Conservation (phyloP, 2,888 invertebrate species). For the Drosophila barbarae region DNA sequence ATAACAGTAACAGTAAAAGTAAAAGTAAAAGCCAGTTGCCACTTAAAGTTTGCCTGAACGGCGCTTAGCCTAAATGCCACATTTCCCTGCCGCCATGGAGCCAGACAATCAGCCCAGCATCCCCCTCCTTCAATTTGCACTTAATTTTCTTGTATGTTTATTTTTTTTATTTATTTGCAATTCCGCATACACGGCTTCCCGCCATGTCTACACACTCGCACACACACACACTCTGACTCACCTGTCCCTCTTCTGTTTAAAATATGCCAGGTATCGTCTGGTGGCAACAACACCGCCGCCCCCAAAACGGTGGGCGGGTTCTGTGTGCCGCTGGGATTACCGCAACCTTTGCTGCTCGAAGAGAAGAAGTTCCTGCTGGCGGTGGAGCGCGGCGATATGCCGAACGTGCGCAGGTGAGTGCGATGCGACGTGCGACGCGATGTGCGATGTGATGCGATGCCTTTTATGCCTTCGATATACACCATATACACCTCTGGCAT, state of each 20-base stretch:
- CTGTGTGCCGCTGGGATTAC: constrained; percentile 83
- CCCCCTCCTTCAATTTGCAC: constrained; percentile 57
- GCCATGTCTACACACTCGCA: constrained; percentile 25
- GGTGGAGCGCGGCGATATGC: constrained; percentile 95
- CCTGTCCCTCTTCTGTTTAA: constrained; percentile 20
- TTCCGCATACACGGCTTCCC: constrained; percentile 42
- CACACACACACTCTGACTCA: background rate
- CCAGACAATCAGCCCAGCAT: constrained; percentile 43
- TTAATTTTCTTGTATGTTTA: constrained; percentile 66
- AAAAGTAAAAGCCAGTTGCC: constrained; percentile 33
- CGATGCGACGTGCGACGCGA: background rate
- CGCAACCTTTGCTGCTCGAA: constrained; percentile 87
- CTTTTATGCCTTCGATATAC: constrained; percentile 8
- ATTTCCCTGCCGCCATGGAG: constrained; percentile 4
- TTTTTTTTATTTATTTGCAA: constrained; percentile 65
- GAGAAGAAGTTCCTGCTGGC: constrained; percentile 96
- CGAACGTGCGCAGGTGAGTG: constrained; percentile 88
- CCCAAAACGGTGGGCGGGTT: constrained; percentile 69
- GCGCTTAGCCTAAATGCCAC: constrained; percentile 44
- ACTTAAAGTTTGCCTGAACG: constrained; percentile 16
- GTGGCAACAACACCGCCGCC: constrained; percentile 39
- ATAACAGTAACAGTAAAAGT: background rate
- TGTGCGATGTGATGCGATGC: constrained; percentile 40
- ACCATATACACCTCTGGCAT: background rate
- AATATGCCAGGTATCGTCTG: constrained; percentile 57